Percentiles rank a stretch among this genome's conserved stretches.
These are phyloP conservation scores for Rafetus swinhoei DNA, from an alignment of 2,113 vertebrate genomes.

Conservation along the genomic window DNA sequence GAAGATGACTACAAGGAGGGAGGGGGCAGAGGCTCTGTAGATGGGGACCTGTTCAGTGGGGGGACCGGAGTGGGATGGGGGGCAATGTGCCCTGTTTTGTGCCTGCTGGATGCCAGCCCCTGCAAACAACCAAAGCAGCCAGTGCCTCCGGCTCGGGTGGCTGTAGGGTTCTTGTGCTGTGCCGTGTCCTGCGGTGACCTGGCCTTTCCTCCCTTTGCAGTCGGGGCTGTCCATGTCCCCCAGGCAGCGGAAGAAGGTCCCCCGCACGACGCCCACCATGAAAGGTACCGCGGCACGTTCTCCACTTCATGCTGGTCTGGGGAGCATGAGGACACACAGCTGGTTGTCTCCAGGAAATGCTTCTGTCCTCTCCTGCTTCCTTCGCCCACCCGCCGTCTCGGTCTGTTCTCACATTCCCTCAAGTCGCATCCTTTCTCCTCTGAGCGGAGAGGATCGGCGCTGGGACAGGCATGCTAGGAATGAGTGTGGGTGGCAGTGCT, in stretches of 20 bases:
- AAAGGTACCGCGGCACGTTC: conserved; percentile 81
- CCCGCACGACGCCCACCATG: conserved; percentile 90
- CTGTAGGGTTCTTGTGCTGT: neutral
- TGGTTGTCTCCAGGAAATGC: neutral
- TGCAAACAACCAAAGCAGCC: neutral
- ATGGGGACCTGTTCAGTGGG: neutral
- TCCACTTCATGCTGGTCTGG: neutral
- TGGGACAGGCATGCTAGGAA: too few species aligned
- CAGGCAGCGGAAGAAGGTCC: conserved; percentile 89
- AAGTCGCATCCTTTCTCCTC: too few species aligned
- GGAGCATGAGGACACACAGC: too few species aligned
- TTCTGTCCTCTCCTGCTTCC: neutral
- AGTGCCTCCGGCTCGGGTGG: neutral
- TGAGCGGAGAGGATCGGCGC: too few species aligned
- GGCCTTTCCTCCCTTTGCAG: conserved; percentile 70
- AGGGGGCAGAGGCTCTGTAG: too few species aligned
- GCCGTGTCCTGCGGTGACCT: neutral
- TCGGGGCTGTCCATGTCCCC: conserved; percentile 89
- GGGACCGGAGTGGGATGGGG: too few species aligned
- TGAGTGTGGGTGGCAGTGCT: too few species aligned
- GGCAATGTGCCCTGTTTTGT: too few species aligned
- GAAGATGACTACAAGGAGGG: too few species aligned
- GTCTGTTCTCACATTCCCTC: neutral
- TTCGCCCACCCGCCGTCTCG: neutral
- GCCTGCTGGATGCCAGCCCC: neutral